Base-by-base conservation (phyloP, 2,888 invertebrate genomes). In the Hemicrepidius hirtus region DNA sequence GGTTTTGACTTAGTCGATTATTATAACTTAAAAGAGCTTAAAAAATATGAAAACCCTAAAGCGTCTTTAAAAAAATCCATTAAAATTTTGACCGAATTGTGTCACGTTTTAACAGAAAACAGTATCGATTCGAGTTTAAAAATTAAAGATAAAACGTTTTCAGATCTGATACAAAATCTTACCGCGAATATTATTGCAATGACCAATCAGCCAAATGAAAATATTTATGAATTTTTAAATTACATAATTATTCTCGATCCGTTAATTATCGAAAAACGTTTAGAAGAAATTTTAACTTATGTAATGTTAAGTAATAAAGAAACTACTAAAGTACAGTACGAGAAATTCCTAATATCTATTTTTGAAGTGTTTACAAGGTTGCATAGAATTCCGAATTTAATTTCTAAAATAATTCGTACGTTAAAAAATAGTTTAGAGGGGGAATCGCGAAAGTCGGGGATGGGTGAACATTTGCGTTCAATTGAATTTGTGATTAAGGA, bases 281-380 rank as follows among this genome's bases (percentile, higher is more conserved):
- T 82, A 7, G 80, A 78, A 62, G 76, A 80, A 53, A 76, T 85
- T 41, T 62, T 85, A 35, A 65, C 77, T 32, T 85, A 81, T 75
- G 67, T 82, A 7, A 80, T 85, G 78, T 72, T 80, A 40, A 70
- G 70, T 32, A 75, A 83, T 62, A 80, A 82, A 49, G 60, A 73
- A 28, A 70, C 76, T 7, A 44, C 71, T 10, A 44, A 59, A 20
- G 71, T 76, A 12, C 71, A 77, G 32, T 85, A 85, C 75, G 80
- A 82, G 71, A 69, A 77, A 49, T 76, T 84, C 12, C 62, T 85
- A 37, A 71, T 81, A 46, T 75, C 77, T 13, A 78, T 86, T 20
- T 82, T 86, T 72, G 80, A 84, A 70, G 81, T 84, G 24, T 86
- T 83, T 76, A 77, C 79, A 5, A 86, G 85, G 76, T 78, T 86